Percentiles rank a stretch among this genome's conserved stretches.
Evolutionary conservation across 2,797 vertebrate species (phyloP).

Genomic region (Gymnoscopelus microlampas): DNA sequence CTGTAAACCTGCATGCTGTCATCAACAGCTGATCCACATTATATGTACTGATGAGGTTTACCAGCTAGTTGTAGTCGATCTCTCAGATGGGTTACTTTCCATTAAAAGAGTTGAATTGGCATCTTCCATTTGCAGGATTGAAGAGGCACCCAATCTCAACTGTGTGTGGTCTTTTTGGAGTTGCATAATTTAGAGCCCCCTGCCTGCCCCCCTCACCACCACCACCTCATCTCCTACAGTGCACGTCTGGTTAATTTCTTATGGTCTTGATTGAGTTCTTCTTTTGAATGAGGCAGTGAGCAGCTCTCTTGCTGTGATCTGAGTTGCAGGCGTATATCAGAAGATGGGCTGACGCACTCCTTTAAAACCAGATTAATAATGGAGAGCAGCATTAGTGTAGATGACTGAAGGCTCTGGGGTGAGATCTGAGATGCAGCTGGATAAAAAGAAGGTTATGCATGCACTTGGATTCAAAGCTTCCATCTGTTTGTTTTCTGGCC

Average conservation of each 20-base stretch:
- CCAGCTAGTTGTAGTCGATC: conserved; percentile 24
- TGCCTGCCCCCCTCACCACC: not conserved
- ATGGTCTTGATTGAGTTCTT: conserved; percentile 15
- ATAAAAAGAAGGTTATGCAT: conserved; percentile 35
- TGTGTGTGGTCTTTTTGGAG: conserved; percentile 25
- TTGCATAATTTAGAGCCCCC: conserved; percentile 18
- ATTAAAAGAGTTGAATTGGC: conserved; percentile 43
- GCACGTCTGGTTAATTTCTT: conserved; percentile 9
- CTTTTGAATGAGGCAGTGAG: conserved; percentile 8
- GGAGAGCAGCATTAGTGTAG: conserved; percentile 23
- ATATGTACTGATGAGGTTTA: conserved; percentile 50
- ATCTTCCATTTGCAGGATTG: conserved; percentile 40
- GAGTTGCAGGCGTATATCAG: conserved; percentile 30
- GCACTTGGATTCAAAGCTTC: conserved; percentile 22
- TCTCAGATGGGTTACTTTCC: conserved; percentile 46
- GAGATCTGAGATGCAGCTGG: conserved; percentile 38
- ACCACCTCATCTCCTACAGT: not conserved
- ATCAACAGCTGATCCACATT: conserved; percentile 58
- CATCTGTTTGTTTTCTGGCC: conserved; percentile 12
- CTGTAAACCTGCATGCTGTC: conserved; percentile 29
- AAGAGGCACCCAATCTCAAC: conserved; percentile 23
- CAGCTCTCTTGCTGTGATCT: conserved; percentile 31
- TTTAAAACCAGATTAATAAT: conserved; percentile 54
- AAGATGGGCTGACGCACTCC: conserved; percentile 25
- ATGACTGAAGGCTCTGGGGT: conserved; percentile 16